Percentiles rank a stretch among this genome's conserved stretches.
Evolutionary conservation across 2,113 vertebrate species (phyloP).

Genomic region (Phrynocephalus versicolor): DNA sequence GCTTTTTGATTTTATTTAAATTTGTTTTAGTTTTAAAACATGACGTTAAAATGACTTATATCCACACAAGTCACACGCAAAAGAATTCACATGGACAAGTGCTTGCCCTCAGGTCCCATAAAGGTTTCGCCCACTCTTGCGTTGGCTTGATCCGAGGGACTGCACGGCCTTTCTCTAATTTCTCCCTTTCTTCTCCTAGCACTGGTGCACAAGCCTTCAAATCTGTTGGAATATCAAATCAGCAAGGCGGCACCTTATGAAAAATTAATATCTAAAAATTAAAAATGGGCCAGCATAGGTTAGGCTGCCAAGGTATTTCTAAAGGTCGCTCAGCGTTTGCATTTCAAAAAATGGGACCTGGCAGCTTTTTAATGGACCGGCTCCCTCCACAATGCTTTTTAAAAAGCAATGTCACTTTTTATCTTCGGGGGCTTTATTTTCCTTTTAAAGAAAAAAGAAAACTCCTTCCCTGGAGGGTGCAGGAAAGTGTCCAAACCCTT

Average conservation of each 20-base stretch:
- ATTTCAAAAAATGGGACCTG: not conserved
- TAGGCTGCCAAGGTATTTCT: not conserved
- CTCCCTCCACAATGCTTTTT: not conserved
- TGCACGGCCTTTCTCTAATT: too few relatives aligned
- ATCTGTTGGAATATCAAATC: not conserved
- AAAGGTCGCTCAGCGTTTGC: not conserved
- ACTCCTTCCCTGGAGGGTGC: too few relatives aligned
- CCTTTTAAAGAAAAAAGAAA: too few relatives aligned
- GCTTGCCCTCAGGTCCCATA: too few relatives aligned
- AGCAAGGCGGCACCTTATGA: not conserved
- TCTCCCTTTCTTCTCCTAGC: too few relatives aligned
- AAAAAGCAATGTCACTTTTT: not conserved
- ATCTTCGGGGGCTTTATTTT: not conserved
- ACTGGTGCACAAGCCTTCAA: not conserved
- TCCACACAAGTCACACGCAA: too few relatives aligned
- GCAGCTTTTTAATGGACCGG: not conserved
- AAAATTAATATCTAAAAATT: constrained; percentile 27
- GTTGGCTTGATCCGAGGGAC: too few relatives aligned
- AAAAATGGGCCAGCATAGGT: not conserved
- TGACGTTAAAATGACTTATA: too few relatives aligned
- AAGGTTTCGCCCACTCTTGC: too few relatives aligned
- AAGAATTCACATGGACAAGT: too few relatives aligned
- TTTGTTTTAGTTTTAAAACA: too few relatives aligned
- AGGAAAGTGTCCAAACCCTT: not conserved
- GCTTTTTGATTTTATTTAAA: too few relatives aligned